Conservation (phyloP, 2,888 invertebrate genomes). For the Ischnus inquisitorius region DNA sequence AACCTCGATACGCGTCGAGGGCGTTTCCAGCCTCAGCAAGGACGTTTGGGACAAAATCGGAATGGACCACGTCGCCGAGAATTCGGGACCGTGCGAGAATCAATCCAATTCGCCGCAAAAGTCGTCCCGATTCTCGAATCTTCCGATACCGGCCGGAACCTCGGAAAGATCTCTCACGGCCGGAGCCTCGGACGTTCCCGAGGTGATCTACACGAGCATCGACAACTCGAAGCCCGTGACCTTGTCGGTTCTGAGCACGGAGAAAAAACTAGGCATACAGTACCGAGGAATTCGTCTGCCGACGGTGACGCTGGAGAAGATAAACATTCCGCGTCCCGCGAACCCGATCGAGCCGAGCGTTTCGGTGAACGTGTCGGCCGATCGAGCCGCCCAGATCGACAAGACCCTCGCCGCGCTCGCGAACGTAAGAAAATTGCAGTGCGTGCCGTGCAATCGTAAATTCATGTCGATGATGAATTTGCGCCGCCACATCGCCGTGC, state of each 20-base stretch:
- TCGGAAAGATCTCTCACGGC: not conserved
- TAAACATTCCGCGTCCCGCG: conserved; percentile 16
- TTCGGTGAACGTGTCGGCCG: not conserved
- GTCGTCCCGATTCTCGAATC: not conserved
- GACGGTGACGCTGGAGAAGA: conserved; percentile 64
- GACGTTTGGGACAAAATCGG: conserved; percentile 77
- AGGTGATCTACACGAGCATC: conserved; percentile 71
- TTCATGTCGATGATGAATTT: conserved; percentile 87
- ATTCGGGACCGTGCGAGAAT: conserved; percentile 5
- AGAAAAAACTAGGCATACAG: conserved; percentile 61
- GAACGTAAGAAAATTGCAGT: conserved; percentile 81
- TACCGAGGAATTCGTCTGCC: conserved; percentile 65
- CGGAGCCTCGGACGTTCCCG: conserved; percentile 66
- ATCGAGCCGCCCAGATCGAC: conserved; percentile 64
- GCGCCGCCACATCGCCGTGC: conserved; percentile 88
- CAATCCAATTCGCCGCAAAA: not conserved
- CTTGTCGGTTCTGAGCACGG: conserved; percentile 39
- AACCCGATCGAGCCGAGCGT: not conserved
- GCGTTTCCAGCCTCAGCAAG: conserved; percentile 74
- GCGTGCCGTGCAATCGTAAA: conserved; percentile 87
- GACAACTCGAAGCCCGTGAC: conserved; percentile 57
- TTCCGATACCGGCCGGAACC: not conserved
- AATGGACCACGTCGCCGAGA: conserved; percentile 1
- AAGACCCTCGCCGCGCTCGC: conserved; percentile 72
- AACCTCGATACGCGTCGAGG: conserved; percentile 74